phyloP scores from a whole-genome alignment of 2,113 vertebrate species.

The Aythya baeri region DNA sequence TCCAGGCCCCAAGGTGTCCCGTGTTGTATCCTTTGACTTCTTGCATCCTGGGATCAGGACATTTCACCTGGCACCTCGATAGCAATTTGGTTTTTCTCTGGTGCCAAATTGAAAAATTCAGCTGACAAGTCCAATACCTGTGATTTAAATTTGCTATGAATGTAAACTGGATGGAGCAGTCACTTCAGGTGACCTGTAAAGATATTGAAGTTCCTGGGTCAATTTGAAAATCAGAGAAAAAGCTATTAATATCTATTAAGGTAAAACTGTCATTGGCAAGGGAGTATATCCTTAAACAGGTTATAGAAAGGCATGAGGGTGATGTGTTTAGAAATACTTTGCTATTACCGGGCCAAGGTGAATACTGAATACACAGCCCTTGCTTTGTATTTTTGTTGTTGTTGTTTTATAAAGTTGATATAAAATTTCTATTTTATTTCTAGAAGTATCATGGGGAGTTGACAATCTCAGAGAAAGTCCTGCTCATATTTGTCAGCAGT shows the following conservation, averaged over 20 bases:
- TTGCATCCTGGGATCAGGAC: not conserved
- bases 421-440: not conserved
- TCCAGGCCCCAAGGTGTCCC: not conserved
- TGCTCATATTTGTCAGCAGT: not conserved
- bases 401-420: not conserved
- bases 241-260: not conserved
- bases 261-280: not conserved
- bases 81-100: conserved; percentile 25
- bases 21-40: not conserved
- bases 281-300: not conserved
- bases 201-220: conserved; percentile 19
- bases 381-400: not conserved
- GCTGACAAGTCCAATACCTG: not conserved
- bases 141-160: conserved; percentile 30
- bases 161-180: not conserved
- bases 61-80: not conserved
- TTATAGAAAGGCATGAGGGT: not conserved
- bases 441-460: not conserved
- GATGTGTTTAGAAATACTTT: not conserved
- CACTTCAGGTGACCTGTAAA: conserved; percentile 18
- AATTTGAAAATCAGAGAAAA: conserved; percentile 8
- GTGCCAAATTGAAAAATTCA: conserved; percentile 21
- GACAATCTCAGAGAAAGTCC: not conserved
- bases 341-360: not conserved
- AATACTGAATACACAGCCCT: not conserved